phyloP scores from a whole-genome alignment of 2,113 vertebrate species.

The Ptilonorhynchus violaceus region DNA sequence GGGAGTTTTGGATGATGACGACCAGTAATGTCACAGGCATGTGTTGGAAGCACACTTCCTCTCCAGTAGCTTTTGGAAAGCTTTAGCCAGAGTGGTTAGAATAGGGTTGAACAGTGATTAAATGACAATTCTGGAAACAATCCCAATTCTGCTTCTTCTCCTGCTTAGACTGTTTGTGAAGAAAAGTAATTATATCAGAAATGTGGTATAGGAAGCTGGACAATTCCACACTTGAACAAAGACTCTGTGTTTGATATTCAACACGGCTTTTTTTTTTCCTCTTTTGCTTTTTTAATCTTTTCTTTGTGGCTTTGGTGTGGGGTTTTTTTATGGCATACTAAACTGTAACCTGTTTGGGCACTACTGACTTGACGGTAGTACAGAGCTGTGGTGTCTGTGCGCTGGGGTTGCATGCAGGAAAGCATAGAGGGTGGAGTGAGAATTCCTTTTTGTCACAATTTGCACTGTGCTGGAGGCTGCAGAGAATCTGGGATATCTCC shows the following conservation, averaged over 20 bases:
- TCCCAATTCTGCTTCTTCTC: background rate
- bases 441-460: background rate
- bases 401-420: background rate
- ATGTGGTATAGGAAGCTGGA: background rate
- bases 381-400: accelerated
- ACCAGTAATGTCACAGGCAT: background rate
- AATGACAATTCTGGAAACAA: background rate
- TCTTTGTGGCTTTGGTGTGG: background rate
- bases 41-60: background rate
- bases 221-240: background rate
- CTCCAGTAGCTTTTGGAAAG: background rate
- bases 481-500: background rate
- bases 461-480: background rate
- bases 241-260: background rate
- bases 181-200: background rate
- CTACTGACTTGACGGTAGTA: background rate
- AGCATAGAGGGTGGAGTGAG: background rate
- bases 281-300: background rate
- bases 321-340: background rate
- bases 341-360: background rate
- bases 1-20: background rate
- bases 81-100: background rate
- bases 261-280: background rate
- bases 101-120: background rate
- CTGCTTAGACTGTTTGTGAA: background rate